These are phyloP conservation scores for Microcebus lehilahytsara DNA, from an alignment of 2,113 vertebrate genomes.

Conservation along the genomic window DNA sequence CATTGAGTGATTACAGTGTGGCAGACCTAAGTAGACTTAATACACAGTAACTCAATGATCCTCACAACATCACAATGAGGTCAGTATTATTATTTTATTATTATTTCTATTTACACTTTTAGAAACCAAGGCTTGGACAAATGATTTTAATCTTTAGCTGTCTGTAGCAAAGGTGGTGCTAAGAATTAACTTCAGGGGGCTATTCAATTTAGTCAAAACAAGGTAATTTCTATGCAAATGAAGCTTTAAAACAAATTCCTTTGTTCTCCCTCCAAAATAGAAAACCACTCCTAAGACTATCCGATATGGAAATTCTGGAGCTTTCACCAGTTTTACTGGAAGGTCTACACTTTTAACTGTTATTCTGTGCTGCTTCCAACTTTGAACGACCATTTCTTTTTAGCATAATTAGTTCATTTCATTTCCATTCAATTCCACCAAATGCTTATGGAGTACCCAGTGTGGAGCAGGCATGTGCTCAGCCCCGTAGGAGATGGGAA, in stretches of 20 bases:
- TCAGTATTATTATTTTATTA: not conserved
- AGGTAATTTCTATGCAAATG: not conserved
- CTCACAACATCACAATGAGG: not conserved
- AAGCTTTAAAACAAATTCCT: not conserved
- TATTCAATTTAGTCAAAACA: not conserved
- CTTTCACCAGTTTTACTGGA: not conserved
- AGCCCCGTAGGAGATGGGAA: not conserved
- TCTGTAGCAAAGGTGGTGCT: not conserved
- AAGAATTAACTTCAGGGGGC: not conserved
- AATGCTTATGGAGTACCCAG: not conserved
- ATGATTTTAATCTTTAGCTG: not conserved
- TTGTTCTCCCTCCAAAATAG: not conserved
- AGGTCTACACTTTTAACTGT: not conserved
- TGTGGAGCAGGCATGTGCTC: not conserved
- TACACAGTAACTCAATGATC: not conserved
- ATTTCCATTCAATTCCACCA: not conserved
- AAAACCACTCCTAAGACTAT: not conserved
- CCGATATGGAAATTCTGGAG: not conserved
- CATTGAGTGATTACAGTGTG: not conserved
- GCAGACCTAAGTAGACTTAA: not conserved
- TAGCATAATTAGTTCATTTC: not conserved
- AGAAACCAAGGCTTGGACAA: not conserved
- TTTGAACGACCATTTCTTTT: not conserved
- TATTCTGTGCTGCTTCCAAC: not conserved
- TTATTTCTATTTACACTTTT: not conserved